A percentile compares a stretch with the other conserved stretches of the same genome.
Evolutionary conservation across 1,140 invertebrate species (phyloP).

Genomic region (Holotrichia oblita): DNA sequence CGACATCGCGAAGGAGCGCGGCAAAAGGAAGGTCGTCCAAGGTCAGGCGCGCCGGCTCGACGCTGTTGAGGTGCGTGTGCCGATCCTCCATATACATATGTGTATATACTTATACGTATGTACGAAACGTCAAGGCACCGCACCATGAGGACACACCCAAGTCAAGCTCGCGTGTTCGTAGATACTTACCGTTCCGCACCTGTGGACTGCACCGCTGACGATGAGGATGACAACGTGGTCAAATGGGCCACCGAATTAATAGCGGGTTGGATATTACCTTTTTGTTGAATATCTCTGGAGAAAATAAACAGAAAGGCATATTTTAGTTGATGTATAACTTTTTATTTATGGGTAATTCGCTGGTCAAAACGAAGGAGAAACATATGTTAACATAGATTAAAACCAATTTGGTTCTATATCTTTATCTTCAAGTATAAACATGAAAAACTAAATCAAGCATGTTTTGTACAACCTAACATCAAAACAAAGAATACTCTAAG

Average conservation of each 20-base stretch:
- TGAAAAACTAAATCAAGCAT: too few relatives aligned
- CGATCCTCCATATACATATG: not conserved
- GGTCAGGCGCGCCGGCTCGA: constrained; percentile 12
- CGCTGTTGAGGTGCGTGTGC: constrained; percentile 28
- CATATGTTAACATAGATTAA: too few relatives aligned
- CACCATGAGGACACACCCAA: constrained; percentile 20
- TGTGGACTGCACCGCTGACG: constrained; percentile 24
- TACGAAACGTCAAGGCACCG: constrained; percentile 16
- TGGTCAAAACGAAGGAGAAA: too few relatives aligned
- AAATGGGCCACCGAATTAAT: not conserved
- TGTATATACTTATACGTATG: not conserved
- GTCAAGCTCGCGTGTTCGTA: constrained; percentile 22
- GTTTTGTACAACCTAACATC: too few relatives aligned
- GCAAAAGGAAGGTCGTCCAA: constrained; percentile 34
- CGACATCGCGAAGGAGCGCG: constrained; percentile 26
- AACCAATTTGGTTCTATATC: too few relatives aligned
- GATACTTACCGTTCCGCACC: constrained; percentile 32
- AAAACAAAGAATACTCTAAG: too few relatives aligned
- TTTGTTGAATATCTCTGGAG: too few relatives aligned
- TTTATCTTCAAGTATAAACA: too few relatives aligned
- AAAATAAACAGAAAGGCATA: too few relatives aligned
- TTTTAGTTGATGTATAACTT: too few relatives aligned
- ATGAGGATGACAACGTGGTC: not conserved
- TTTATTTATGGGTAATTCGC: too few relatives aligned
- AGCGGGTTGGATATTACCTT: too few relatives aligned